Evolutionary conservation across 2,888 invertebrate species (phyloP).

Genomic region (Anthophora plumipes): DNA sequence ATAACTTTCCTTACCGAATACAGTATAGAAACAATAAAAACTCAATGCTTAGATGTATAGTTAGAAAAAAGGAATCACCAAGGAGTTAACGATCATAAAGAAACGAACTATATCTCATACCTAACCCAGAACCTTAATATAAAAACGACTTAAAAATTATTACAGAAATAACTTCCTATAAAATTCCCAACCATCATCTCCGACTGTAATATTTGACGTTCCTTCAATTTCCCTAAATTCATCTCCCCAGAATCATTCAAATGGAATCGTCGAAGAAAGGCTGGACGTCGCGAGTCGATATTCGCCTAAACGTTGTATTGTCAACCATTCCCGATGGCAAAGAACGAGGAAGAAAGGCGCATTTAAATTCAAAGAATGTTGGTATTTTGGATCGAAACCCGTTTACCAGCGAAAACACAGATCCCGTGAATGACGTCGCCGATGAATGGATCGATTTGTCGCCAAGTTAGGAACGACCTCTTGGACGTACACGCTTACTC

Average conservation of each 20-base stretch:
- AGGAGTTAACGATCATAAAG: too few relatives aligned
- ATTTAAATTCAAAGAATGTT: conserved; percentile 73
- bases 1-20: too few relatives aligned
- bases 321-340: conserved; percentile 6
- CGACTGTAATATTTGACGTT: background rate
- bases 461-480: conserved; percentile 70
- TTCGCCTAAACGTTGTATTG: conserved; percentile 52
- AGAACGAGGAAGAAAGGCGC: conserved; percentile 35
- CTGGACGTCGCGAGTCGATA: conserved; percentile 16
- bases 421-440: conserved; percentile 72
- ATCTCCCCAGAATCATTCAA: conserved; percentile 9
- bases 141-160: background rate
- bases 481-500: conserved; percentile 49
- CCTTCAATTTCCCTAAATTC: background rate
- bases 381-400: conserved; percentile 77
- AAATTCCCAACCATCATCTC: background rate
- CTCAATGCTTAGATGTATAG: too few relatives aligned
- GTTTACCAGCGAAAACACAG: conserved; percentile 80
- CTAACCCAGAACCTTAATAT: too few relatives aligned
- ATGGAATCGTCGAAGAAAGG: background rate
- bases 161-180: background rate
- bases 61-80: too few relatives aligned
- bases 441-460: conserved; percentile 81
- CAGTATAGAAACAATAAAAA: too few relatives aligned
- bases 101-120: too few relatives aligned